Base-by-base conservation (phyloP, 2,888 invertebrate genomes). In the Dusona sp. region DNA sequence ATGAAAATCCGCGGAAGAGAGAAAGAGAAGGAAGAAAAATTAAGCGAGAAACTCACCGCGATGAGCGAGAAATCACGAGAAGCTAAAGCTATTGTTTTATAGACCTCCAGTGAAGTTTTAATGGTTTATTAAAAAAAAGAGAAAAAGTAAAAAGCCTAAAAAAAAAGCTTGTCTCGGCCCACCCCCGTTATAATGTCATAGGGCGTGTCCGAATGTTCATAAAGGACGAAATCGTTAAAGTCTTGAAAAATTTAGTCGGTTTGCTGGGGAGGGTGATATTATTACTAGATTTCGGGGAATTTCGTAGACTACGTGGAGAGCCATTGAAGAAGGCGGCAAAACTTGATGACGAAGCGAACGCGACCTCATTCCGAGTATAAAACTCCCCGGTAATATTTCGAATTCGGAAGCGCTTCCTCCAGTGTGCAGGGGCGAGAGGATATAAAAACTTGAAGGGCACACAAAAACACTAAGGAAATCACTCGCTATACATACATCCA, bases 341-440 rank as follows among this genome's bases (percentile, higher is more conserved):
- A 42, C 33, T 61, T 38, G 48, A 51, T 73, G 72, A 78, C 67
- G 80, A 42, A 61, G 78, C 48, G 75, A 81, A 88, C 82, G 65
- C 87, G 83, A 84, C 81, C 81, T 84, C 73, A 78, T 89, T 89
- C 88, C 77, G 67, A 85, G 90, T 87, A n/a, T n/a, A 87, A 88
- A 87, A 88, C 89, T 79, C 86, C 79, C 9, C 16, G 79, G 87
- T 83, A 88, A 88, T 88, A 89, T 90, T 89, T 80, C 77, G 65
- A 83, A 86, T 85, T 89, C 88, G 89, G 87, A 89, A 89, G 88
- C 87, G 83, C 89, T 90, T 89, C 86, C 87, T 89, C 72, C 79
- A 29, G 38, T 51, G 73, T 1, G 67, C 73, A 19, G 77, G 45
- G 72, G 77, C 72, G 38, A 45, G 74, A 38, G 54, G 48, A 84